Evolutionary conservation across 2,797 vertebrate genomes (phyloP).

Genomic region (Oreortyx pictus): DNA sequence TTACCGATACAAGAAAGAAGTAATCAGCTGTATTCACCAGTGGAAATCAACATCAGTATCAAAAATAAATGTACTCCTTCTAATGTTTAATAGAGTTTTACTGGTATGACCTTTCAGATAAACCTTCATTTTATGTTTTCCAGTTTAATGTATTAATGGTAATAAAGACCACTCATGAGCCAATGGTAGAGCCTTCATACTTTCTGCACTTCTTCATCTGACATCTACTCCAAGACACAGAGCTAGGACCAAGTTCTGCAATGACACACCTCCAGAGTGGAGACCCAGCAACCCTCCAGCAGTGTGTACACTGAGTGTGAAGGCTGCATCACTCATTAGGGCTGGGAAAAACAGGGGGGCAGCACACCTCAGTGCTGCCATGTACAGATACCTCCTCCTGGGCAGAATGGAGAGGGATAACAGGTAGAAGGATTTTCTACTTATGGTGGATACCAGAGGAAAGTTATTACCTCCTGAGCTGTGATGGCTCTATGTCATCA

Average conservation of each 20-base stretch:
- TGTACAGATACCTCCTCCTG: constrained; percentile 40
- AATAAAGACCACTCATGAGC: background rate
- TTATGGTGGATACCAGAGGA: background rate
- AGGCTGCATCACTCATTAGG: background rate
- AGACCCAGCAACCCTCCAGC: background rate
- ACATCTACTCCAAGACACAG: background rate
- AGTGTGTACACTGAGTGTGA: background rate
- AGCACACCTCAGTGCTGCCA: background rate
- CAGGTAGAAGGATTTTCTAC: background rate
- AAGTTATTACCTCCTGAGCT: constrained; percentile 7
- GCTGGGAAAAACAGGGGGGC: background rate
- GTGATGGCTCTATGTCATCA: background rate
- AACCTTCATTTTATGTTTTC: background rate
- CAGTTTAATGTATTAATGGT: background rate
- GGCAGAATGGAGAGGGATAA: constrained; percentile 11
- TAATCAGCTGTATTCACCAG: background rate
- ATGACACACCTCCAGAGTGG: background rate
- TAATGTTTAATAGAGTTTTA: background rate
- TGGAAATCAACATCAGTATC: background rate
- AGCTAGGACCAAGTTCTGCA: constrained; percentile 31
- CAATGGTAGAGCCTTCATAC: background rate
- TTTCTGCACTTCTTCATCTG: background rate
- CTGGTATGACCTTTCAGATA: background rate
- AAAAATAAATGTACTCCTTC: background rate
- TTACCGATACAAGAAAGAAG: background rate